Evolutionary conservation across 1,140 invertebrate species (phyloP).

Genomic region (Bursaphelenchus mucronatus): DNA sequence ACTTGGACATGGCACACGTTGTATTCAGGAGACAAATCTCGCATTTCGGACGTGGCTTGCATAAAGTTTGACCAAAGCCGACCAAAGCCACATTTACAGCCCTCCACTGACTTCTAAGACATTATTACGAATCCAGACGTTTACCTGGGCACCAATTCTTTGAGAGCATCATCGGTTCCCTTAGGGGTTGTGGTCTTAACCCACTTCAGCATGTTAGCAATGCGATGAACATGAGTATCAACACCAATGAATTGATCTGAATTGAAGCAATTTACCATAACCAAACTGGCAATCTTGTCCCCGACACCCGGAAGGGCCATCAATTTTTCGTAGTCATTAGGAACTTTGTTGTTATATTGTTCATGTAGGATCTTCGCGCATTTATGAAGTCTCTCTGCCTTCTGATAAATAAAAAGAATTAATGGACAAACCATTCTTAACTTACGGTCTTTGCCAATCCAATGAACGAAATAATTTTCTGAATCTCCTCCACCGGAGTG

Average conservation of each 20-base stretch:
- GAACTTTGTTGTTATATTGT: conserved; percentile 33
- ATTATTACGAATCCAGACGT: background rate
- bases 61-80: conserved; percentile 18
- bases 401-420: conserved; percentile 31
- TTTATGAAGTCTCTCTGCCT: conserved; percentile 38
- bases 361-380: conserved; percentile 32
- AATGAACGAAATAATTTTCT: conserved; percentile 28
- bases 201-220: conserved; percentile 37
- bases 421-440: conserved; percentile 15
- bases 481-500: conserved; percentile 19
- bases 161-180: conserved; percentile 30
- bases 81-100: conserved; percentile 7
- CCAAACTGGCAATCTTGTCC: conserved; percentile 46
- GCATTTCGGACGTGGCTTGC: conserved; percentile 5
- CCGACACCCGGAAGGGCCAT: conserved; percentile 40
- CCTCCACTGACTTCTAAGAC: conserved; percentile 12
- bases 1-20: background rate
- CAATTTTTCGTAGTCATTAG: conserved; percentile 32
- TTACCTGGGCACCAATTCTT: conserved; percentile 37
- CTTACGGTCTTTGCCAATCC: conserved; percentile 34
- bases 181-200: conserved; percentile 43
- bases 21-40: conserved; percentile 4
- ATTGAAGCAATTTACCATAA: conserved; percentile 39
- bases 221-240: conserved; percentile 46
- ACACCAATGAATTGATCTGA: conserved; percentile 39